Conservation (phyloP, 2,113 vertebrate genomes). For the Chrysemys picta region DNA sequence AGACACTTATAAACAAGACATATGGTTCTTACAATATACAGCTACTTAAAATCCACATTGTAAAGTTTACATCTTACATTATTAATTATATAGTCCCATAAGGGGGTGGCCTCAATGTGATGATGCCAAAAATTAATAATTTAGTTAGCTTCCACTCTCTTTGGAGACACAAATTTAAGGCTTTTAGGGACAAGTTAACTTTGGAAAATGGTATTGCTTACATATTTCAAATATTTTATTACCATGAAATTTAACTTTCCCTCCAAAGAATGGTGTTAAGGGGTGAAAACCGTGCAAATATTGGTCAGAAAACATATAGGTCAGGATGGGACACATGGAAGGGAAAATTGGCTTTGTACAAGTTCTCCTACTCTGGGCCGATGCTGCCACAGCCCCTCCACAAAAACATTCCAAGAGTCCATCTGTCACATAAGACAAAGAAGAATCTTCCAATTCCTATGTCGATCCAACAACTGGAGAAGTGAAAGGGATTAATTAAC, state of each 20-base stretch:
- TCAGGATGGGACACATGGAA: not conserved
- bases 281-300: not conserved
- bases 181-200: not conserved
- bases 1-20: not conserved
- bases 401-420: not conserved
- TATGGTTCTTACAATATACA: not conserved
- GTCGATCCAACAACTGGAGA: not conserved
- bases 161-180: not conserved
- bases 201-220: not conserved
- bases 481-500: not conserved
- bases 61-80: not conserved
- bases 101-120: not conserved
- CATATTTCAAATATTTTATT: not conserved
- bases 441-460: not conserved
- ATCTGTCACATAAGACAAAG: not conserved
- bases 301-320: not conserved
- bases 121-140: not conserved
- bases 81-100: not conserved
- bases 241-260: not conserved
- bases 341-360: not conserved
- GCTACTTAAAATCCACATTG: not conserved
- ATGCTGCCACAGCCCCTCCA: not conserved
- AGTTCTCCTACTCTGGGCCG: not conserved
- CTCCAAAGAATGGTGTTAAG: not conserved
- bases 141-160: not conserved